Conservation (phyloP, 2,113 vertebrate genomes). For the Tetrao urogallus region DNA sequence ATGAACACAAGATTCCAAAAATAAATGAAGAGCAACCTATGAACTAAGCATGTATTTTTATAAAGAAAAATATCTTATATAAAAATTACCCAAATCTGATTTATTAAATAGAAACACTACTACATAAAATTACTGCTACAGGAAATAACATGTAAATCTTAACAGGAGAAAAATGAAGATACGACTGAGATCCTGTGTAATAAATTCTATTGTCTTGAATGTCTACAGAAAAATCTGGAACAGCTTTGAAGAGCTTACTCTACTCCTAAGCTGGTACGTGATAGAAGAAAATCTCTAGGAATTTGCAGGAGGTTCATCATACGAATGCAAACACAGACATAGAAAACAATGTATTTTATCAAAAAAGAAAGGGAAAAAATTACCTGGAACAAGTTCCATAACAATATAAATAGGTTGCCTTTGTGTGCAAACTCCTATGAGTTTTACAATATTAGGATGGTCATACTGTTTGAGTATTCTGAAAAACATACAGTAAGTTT, state of each 20-base stretch:
- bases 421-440: slow-evolving; percentile 97
- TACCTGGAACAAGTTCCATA: slow-evolving; percentile 98
- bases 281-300: not conserved
- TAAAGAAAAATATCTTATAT: not conserved
- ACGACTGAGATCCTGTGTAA: not conserved
- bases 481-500: slow-evolving; percentile 49
- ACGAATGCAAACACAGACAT: not conserved
- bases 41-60: not conserved
- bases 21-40: not conserved
- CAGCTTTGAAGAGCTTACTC: not conserved
- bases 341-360: not conserved
- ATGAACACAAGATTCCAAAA: not conserved
- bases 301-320: not conserved
- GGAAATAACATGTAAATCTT: not conserved
- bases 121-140: not conserved
- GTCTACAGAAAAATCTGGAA: not conserved
- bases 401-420: slow-evolving; percentile 98
- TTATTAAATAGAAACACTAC: not conserved
- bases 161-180: not conserved
- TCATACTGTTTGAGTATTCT: slow-evolving; percentile 99
- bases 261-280: not conserved
- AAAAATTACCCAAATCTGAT: not conserved
- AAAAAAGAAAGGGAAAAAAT: not conserved
- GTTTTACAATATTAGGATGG: slow-evolving; percentile 97
- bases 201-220: not conserved